Conservation (phyloP, 2,888 invertebrate species). For the Oasisia sp. region DNA sequence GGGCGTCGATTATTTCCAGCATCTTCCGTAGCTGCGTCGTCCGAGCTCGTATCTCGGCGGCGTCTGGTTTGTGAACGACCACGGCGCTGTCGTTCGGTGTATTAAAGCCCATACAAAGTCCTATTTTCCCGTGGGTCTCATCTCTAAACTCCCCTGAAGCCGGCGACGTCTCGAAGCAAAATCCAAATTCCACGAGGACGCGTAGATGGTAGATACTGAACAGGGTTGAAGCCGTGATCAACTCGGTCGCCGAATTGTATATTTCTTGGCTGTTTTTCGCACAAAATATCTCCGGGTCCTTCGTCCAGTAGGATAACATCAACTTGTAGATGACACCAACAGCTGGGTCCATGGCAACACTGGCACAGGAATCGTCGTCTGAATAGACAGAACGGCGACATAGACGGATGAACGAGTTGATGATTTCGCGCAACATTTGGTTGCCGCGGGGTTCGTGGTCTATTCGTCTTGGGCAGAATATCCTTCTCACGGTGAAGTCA, state of each 20-base stretch:
- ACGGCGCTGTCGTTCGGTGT: background rate
- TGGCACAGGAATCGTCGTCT: background rate
- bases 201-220: background rate
- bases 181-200: background rate
- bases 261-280: background rate
- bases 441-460: conserved; percentile 27
- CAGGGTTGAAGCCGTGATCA: background rate
- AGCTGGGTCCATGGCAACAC: background rate
- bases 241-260: background rate
- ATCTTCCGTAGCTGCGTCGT: background rate
- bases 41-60: background rate
- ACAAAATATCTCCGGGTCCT: background rate
- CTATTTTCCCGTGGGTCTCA: background rate
- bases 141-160: background rate
- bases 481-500: background rate
- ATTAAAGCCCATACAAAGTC: background rate
- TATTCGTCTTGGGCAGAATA: conserved; percentile 28
- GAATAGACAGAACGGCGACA: background rate
- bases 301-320: background rate
- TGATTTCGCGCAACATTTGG: background rate
- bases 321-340: background rate
- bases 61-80: background rate
- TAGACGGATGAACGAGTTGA: background rate
- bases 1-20: background rate
- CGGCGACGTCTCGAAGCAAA: background rate